Conservation (phyloP, 2,113 vertebrate species). For the Phaetusa simplex region DNA sequence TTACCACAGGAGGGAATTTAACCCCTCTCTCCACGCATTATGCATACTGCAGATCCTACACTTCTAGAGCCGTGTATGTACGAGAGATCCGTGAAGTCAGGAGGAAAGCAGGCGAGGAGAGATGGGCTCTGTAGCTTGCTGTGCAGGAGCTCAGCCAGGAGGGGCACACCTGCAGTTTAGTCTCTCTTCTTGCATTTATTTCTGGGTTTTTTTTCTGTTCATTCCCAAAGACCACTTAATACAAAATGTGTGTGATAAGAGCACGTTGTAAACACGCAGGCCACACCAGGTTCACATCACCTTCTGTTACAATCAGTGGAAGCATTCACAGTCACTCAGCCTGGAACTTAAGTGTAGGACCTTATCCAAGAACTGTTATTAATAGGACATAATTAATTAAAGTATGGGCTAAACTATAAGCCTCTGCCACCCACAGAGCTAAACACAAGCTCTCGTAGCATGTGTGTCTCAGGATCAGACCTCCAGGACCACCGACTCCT, state of each 20-base stretch:
- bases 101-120: background rate
- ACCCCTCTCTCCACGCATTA: background rate
- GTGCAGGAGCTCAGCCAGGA: background rate
- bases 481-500: background rate
- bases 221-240: background rate
- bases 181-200: background rate
- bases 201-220: rapidly evolving
- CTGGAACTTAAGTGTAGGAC: background rate
- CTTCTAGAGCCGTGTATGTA: rapidly evolving
- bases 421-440: background rate
- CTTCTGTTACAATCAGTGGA: background rate
- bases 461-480: background rate
- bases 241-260: background rate
- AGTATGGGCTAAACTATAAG: background rate
- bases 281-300: background rate
- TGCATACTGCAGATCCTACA: background rate
- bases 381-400: background rate
- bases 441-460: background rate
- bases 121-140: background rate
- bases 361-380: background rate
- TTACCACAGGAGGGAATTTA: background rate
- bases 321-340: background rate
- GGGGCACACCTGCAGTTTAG: background rate
- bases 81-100: background rate
- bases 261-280: background rate